Percentiles rank a stretch among this genome's conserved stretches.
phyloP scores from a whole-genome alignment of 2,888 invertebrate genomes.

The Chrysotoxum bicinctum region DNA sequence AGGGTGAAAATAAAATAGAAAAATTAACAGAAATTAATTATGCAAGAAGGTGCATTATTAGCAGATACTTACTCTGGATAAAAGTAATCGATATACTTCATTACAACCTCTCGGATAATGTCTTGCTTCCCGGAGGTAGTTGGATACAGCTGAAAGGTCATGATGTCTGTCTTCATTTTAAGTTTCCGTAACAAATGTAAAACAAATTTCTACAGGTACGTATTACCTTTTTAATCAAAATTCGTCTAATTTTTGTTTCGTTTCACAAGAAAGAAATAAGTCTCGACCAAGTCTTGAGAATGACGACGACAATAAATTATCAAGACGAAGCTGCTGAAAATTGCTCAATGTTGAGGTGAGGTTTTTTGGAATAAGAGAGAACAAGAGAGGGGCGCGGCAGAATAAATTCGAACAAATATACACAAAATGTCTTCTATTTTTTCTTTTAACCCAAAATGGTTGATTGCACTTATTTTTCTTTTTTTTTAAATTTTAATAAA shows the following conservation, averaged over 20 bases:
- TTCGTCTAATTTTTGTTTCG: background rate
- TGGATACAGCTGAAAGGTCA: conserved; percentile 85
- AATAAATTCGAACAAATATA: conserved; percentile 12
- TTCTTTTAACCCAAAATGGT: conserved; percentile 56
- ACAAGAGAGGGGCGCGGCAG: conserved; percentile 53
- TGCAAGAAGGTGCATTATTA: background rate
- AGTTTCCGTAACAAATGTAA: conserved; percentile 41
- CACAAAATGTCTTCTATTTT: conserved; percentile 1
- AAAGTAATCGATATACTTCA: conserved; percentile 88
- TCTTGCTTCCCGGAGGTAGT: conserved; percentile 85
- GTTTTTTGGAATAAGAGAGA: background rate
- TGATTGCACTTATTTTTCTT: conserved; percentile 29
- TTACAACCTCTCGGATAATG: conserved; percentile 86
- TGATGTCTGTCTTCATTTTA: conserved; percentile 80
- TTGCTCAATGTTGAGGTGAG: conserved; percentile 4
- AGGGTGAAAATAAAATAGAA: background rate
- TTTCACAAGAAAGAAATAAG: background rate
- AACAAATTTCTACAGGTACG: background rate
- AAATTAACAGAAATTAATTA: conserved; percentile 30
- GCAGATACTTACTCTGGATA: conserved; percentile 85
- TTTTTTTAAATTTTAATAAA: background rate
- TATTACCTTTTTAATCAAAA: background rate
- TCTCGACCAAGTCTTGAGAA: background rate
- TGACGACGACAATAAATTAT: background rate
- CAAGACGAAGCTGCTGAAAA: background rate